Evolutionary conservation across 2,113 vertebrate genomes (phyloP), one percentile per base, ranked within the genome.

Genomic region (Albula glossodonta): DNA sequence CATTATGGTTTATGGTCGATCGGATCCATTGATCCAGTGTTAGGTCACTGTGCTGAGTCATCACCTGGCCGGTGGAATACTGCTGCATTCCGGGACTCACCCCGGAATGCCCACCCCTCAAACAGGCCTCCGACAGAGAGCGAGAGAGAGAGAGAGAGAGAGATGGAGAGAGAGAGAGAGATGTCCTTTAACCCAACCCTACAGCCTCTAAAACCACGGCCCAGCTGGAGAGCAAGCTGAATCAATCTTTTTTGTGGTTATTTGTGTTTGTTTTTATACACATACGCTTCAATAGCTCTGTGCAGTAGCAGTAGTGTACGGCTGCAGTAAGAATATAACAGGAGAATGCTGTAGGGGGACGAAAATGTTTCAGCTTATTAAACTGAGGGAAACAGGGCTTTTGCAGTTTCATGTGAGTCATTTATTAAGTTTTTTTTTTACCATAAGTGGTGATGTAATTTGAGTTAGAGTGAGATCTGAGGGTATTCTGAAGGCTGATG

Each of bases 31-130:
- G 88, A 88, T 88, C 51, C 31, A 11, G 83, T 6, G 57, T 89
- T 84, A 77, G 50, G 66, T 85, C 83, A 83, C 79, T 66, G 60
- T 66, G 80, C 77, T 88, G 89, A 89, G 53, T 91, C 89, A 89
- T 17, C 12, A 87, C 78, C 51, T 84, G 49, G 63, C 52, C 41
- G 77, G 79, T 79, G 70, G 22, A 53, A 63, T 51, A 66, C 78
- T 63, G 12, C 60, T 52, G 78, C 17, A 22, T 80, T 86, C 31
- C 60, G 22, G 60, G 60, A 66, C 22, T 4, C 7, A 66, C 81
- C 11, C 41, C 52, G 9, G 6, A 51, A 2, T 49, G 81, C 41
- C n/a, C 19, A 53, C 57, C 51, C 25, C 25, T 53, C 9, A 57
- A 41, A 49, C 48, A 22, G 77, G 41, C 52, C 8, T 53, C 13